phyloP scores from a whole-genome alignment of 2,113 vertebrate genomes.

The Podarcis muralis region DNA sequence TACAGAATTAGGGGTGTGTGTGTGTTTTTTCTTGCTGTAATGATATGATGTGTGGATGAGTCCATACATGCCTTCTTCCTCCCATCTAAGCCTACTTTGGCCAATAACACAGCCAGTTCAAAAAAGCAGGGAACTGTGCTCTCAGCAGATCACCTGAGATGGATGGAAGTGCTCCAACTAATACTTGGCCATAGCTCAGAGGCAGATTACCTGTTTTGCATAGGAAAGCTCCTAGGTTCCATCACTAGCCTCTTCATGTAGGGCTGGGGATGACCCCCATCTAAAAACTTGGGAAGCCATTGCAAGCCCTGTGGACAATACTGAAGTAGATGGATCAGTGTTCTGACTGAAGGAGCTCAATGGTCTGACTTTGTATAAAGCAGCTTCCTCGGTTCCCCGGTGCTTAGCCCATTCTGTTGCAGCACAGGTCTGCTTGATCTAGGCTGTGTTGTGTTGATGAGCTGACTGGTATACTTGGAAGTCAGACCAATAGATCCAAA shows the following conservation, averaged over 20 bases:
- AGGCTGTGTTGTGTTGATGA: background rate
- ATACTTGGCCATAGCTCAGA: background rate
- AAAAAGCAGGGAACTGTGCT: too few species aligned
- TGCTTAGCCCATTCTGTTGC: background rate
- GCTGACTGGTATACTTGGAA: background rate
- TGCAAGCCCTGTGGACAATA: too few species aligned
- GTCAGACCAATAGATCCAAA: background rate
- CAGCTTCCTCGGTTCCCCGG: too few species aligned
- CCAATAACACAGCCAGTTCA: background rate
- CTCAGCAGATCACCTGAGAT: background rate
- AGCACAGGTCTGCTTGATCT: background rate
- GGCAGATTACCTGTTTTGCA: too few species aligned
- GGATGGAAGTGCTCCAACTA: background rate
- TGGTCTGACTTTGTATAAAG: too few species aligned
- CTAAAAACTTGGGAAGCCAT: too few species aligned
- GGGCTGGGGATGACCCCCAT: too few species aligned
- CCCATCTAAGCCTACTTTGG: background rate
- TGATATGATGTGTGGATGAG: background rate
- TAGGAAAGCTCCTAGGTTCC: background rate
- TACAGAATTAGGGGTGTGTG: background rate
- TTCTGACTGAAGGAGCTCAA: too few species aligned
- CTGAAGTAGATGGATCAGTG: too few species aligned
- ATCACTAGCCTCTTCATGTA: too few species aligned
- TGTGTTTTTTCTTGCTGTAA: background rate
- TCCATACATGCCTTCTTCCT: background rate